Evolutionary conservation across 1,140 invertebrate genomes (phyloP).

Genomic region (Coenobita brevimanus): DNA sequence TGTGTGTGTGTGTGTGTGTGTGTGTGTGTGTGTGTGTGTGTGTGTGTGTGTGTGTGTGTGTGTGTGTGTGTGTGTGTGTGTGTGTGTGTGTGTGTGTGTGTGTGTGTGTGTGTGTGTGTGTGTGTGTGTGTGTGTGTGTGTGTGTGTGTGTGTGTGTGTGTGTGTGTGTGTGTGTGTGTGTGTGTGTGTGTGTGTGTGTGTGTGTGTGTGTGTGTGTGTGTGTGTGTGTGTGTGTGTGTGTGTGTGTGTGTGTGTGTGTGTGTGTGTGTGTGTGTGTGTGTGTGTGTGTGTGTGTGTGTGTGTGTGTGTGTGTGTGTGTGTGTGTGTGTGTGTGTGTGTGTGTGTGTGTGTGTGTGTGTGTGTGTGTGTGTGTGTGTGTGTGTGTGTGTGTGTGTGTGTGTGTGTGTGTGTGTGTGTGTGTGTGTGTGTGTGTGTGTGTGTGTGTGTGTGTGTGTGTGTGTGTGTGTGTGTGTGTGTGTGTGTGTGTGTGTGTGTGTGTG

Average conservation of each 20-base stretch:
- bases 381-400: slow-evolving; percentile 1
- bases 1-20: slow-evolving; percentile 1
- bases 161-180: slow-evolving; percentile 1
- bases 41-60: slow-evolving; percentile 1
- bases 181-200: slow-evolving; percentile 1
- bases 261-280: slow-evolving; percentile 1
- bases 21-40: slow-evolving; percentile 1
- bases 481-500: too few relatives aligned
- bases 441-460: slow-evolving; percentile 1
- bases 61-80: slow-evolving; percentile 1
- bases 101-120: slow-evolving; percentile 1
- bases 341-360: slow-evolving; percentile 1
- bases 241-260: slow-evolving; percentile 1
- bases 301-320: slow-evolving; percentile 1
- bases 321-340: slow-evolving; percentile 1
- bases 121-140: slow-evolving; percentile 1
- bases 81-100: slow-evolving; percentile 1
- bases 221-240: slow-evolving; percentile 1
- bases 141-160: slow-evolving; percentile 1
- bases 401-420: slow-evolving; percentile 1
- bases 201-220: slow-evolving; percentile 1
- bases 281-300: slow-evolving; percentile 1
- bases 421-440: slow-evolving; percentile 1
- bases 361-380: slow-evolving; percentile 1
- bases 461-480: neutral